Percentiles rank a stretch among this genome's conserved stretches.
Conservation (phyloP, 2,113 vertebrate species). For the Pomatostomus ruficeps region DNA sequence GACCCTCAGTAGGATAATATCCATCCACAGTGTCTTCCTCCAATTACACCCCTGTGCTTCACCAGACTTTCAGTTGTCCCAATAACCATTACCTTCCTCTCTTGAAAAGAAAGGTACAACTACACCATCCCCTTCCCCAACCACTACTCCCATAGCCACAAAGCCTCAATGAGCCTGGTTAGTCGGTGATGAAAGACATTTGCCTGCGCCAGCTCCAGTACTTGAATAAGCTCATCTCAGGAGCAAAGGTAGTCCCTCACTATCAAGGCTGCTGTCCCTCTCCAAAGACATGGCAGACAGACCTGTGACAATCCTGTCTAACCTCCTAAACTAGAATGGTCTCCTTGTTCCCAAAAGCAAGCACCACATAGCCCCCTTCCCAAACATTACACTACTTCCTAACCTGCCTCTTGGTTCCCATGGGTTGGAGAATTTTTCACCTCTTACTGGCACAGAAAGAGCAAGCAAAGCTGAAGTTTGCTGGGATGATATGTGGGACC, state of each 20-base stretch:
- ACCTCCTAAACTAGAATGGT: not conserved
- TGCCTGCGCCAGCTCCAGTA: not conserved
- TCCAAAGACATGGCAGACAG: not conserved
- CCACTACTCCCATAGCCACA: not conserved
- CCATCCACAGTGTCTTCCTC: not conserved
- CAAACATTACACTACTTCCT: not conserved
- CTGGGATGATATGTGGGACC: not conserved
- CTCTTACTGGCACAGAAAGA: not conserved
- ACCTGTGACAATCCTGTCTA: not conserved
- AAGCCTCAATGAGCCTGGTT: not conserved
- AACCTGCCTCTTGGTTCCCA: not conserved
- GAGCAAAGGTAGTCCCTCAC: not conserved
- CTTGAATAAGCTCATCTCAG: not conserved
- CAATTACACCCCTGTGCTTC: not conserved
- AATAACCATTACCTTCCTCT: not conserved
- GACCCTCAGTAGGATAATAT: not conserved
- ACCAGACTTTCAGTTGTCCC: not conserved
- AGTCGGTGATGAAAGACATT: fast-evolving
- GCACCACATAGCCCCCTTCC: not conserved
- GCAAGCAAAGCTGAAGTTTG: not conserved
- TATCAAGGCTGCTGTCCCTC: not conserved
- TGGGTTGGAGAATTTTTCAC: not conserved
- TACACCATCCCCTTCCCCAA: not conserved
- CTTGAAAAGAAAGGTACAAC: not conserved
- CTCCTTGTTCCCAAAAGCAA: not conserved